Percentiles rank a stretch among this genome's conserved stretches.
phyloP scores from a whole-genome alignment of 2,797 vertebrate species.

The Rhynchonycteris naso region DNA sequence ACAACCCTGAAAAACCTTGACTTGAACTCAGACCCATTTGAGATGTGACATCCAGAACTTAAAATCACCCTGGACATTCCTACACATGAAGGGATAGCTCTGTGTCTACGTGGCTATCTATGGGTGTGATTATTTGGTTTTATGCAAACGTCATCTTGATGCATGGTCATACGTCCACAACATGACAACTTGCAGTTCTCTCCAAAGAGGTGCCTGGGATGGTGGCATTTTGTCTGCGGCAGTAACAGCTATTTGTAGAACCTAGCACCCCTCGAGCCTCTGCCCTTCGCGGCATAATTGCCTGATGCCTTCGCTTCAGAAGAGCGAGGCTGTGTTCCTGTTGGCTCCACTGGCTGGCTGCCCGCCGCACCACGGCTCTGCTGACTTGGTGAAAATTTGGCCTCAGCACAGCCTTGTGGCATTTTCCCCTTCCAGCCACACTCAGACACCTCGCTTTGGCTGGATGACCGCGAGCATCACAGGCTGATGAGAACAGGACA shows the following conservation, averaged over 20 bases:
- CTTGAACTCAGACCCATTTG: background rate
- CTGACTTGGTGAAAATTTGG: slow-evolving; percentile 73
- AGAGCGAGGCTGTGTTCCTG: slow-evolving; percentile 42
- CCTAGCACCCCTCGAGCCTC: slow-evolving; percentile 42
- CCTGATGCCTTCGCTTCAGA: slow-evolving; percentile 63
- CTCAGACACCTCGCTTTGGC: background rate
- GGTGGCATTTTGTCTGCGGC: slow-evolving; percentile 40
- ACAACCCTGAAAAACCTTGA: background rate
- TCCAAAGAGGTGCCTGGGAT: background rate
- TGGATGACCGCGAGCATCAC: background rate
- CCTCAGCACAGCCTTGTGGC: slow-evolving; percentile 28
- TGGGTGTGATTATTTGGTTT: background rate
- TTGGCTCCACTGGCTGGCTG: slow-evolving; percentile 30
- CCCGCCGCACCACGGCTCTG: slow-evolving; percentile 51
- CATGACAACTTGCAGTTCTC: background rate
- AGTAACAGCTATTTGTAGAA: slow-evolving; percentile 61
- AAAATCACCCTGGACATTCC: background rate
- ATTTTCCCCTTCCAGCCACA: background rate
- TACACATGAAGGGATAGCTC: background rate
- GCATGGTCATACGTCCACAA: background rate
- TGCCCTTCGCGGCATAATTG: slow-evolving; percentile 52
- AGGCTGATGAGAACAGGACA: background rate
- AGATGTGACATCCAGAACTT: background rate
- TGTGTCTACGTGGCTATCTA: background rate
- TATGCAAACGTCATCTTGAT: background rate